Base-by-base conservation (phyloP, 2,888 invertebrate genomes). In the Protonemura montana region DNA sequence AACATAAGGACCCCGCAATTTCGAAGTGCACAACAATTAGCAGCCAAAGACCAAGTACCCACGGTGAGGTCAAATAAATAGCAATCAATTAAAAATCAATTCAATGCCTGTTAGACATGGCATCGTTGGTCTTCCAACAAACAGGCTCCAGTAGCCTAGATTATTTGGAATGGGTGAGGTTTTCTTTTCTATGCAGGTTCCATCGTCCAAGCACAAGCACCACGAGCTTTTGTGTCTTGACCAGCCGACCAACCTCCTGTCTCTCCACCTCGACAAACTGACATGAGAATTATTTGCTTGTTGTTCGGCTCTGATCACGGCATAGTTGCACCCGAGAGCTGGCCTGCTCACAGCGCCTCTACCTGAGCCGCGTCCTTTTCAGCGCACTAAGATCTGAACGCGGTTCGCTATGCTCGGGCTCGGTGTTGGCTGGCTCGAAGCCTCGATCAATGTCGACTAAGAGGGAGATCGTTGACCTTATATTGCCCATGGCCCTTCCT, bases 121-220 rank as follows among this genome's bases (percentile, higher is more conserved):
- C 82, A 83, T 83, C 82, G 42, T 83, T 30, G 82, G 29, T 83
- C 21, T 30, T n/a, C n/a, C 82, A 82, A n/a, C 82, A 82, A 82
- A 82, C 82, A 82, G 82, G 82, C 82, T 82, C 82, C 30, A 82
- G 82, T 30, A 83, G 82, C 26, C 28, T 26, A 59, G 59, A 81
- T 81, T 35, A 83, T 83, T 82, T 82, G 82, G 82, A 82, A 82
- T 83, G 42, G 83, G 83, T 83, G 28, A 84, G 84, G 84, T 59
- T 59, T 84, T 84, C 27, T 76, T 84, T 84, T 84, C 84, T 76
- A 84, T 84, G 84, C 84, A 76, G 30, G 82, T 13, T 42, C 42
- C 82, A 35, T 82, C 82, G 28, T 82, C 29, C 27, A n/a, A n/a
- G n/a, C n/a, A n/a, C n/a, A n/a, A 26, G n/a, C 21, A 30, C 41